Evolutionary conservation across 2,797 vertebrate genomes (phyloP).

Genomic region (Channa striata): DNA sequence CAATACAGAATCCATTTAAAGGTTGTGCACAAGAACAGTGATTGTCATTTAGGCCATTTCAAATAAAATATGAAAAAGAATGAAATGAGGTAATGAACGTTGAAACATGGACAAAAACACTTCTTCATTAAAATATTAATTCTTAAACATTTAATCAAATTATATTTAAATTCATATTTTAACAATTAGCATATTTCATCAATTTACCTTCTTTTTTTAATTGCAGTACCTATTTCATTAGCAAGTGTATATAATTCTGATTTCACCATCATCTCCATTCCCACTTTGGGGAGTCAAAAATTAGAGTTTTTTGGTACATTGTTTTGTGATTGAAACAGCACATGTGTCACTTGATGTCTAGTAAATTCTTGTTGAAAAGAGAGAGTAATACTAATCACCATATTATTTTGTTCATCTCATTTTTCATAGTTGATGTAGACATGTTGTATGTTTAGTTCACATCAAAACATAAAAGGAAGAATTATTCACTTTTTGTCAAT

Average conservation of each 20-base stretch:
- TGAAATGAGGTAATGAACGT: no score
- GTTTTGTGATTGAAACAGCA: not conserved
- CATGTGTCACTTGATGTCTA: not conserved
- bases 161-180: no score
- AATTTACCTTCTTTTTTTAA: no score
- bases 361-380: not conserved
- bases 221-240: no score
- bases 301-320: not conserved
- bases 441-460: not conserved
- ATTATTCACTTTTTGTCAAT: conserved; percentile 12
- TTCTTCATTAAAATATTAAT: not conserved
- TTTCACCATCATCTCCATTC: not conserved
- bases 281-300: not conserved
- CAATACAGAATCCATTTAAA: no score
- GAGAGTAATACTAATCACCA: no score
- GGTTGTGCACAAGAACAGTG: no score
- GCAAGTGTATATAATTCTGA: not conserved
- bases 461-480: not conserved
- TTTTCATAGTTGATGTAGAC: not conserved
- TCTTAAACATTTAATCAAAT: not conserved
- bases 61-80: not conserved
- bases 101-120: no score
- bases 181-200: no score
- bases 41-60: no score
- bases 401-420: not conserved